Evolutionary conservation across 2,797 vertebrate genomes (phyloP).

Genomic region (Phataginus tetradactyla): DNA sequence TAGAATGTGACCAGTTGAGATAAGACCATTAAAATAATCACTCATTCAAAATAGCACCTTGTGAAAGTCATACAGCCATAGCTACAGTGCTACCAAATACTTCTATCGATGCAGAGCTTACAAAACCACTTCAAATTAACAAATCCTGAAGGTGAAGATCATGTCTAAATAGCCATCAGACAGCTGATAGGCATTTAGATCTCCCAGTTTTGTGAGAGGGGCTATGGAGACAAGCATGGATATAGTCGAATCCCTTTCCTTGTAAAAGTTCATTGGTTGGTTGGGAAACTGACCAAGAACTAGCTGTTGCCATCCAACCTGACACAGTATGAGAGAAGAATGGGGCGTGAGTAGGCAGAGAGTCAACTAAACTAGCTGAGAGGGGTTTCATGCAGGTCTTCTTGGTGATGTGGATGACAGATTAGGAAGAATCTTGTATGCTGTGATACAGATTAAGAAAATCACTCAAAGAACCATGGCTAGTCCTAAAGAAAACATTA

Average conservation of each 20-base stretch:
- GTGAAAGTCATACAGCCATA: background rate
- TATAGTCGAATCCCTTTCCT: background rate
- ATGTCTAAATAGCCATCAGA: background rate
- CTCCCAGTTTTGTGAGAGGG: background rate
- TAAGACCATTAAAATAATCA: background rate
- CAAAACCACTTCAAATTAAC: background rate
- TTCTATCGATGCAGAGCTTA: background rate
- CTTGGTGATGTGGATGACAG: background rate
- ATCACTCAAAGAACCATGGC: background rate
- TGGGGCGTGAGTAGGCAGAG: background rate
- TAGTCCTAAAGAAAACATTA: background rate
- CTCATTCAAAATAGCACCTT: background rate
- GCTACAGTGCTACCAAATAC: background rate
- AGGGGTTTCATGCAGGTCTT: background rate
- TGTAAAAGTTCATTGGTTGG: background rate
- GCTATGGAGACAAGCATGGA: background rate
- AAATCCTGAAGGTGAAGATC: background rate
- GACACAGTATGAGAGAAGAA: background rate
- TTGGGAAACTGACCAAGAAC: background rate
- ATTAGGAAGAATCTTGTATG: background rate
- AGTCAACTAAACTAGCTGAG: background rate
- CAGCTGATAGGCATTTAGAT: background rate
- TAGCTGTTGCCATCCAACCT: background rate
- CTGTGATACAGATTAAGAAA: background rate
- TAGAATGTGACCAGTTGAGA: background rate